Conservation (phyloP, 2,113 vertebrate genomes). For the Gila orcuttii region DNA sequence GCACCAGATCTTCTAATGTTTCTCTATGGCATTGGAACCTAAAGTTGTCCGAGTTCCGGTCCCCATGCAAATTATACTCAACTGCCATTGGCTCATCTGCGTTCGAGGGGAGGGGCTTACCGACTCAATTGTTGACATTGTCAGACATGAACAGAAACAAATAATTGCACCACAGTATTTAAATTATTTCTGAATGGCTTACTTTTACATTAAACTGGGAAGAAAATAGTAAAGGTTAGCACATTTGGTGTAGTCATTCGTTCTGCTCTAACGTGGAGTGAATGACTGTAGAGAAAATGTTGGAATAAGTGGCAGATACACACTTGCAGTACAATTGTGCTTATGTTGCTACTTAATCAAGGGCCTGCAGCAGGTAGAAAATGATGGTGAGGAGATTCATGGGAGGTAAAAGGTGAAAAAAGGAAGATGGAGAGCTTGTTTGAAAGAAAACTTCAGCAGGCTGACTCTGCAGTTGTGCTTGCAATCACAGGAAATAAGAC, state of each 20-base stretch:
- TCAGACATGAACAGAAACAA: too few relatives aligned
- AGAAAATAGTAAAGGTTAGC: not conserved
- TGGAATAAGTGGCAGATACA: not conserved
- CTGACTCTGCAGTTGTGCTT: constrained; percentile 1
- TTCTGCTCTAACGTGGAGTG: not conserved
- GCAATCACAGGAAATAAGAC: constrained; percentile 24
- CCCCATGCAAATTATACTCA: too few relatives aligned
- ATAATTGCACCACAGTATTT: too few relatives aligned
- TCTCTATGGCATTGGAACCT: too few relatives aligned
- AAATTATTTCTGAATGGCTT: not conserved
- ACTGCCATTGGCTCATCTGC: too few relatives aligned
- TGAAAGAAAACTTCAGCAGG: constrained; percentile 11
- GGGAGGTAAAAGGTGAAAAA: not conserved
- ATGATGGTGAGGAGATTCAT: not conserved
- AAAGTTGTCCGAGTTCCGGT: too few relatives aligned
- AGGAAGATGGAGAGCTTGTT: not conserved
- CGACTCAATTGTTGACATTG: too few relatives aligned
- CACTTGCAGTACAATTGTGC: not conserved
- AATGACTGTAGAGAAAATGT: not conserved
- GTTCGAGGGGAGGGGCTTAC: too few relatives aligned
- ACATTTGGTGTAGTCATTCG: not conserved
- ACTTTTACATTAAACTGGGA: not conserved
- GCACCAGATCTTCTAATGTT: too few relatives aligned
- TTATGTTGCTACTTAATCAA: constrained; percentile 25
- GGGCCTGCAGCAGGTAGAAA: constrained; percentile 10